Base-by-base conservation (phyloP, 2,888 invertebrate species). In the Agapetus fuscipes region DNA sequence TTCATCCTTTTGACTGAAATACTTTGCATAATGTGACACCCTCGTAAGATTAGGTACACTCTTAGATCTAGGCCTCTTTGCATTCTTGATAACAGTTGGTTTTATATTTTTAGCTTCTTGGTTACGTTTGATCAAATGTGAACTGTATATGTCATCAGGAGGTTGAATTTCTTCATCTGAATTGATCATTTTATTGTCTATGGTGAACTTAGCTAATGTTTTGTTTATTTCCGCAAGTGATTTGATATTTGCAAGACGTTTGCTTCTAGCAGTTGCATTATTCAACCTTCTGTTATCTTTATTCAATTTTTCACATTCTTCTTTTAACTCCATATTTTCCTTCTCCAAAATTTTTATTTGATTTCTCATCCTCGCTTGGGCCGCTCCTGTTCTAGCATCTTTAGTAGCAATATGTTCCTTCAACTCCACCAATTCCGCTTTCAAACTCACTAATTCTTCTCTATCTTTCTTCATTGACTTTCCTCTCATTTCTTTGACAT, bases 221-320 rank as follows among this genome's bases (percentile, higher is more conserved):
- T 77, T 78, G 54, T 82, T 86, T 20, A 87, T 84, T 59, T 82
- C 78, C 52, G 83, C 78, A 45, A 86, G 66, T 58, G 83, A 78
- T 64, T 79, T 83, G 20, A 80, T 75, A 47, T 83, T 84, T n/a
- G 74, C 67, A 28, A 77, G 60, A 41, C 74, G 59, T 43, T 65
- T 56, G 7, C 73, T 61, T 34, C 72, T 66, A 46, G 74, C 63
- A 56, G 78, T 76, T 39, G 71, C 72, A 30, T 73, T 74, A 45
- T 73, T 69, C 36, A 80, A 61, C 53, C 76, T 71, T 45, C 72
- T 72, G 53, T 80, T 83, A 54, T 78, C 77, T 51, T 76, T 80
- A 46, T 72, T 76, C 3, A 85, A 53, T 51, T 75, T 73, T 39
- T 83, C 82, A 12, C 81, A 59, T 57, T 84, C 80, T 34, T 71